These are phyloP conservation scores for Adelosebastes latens DNA, from an alignment of 2,797 vertebrate species.

Conservation along the genomic window DNA sequence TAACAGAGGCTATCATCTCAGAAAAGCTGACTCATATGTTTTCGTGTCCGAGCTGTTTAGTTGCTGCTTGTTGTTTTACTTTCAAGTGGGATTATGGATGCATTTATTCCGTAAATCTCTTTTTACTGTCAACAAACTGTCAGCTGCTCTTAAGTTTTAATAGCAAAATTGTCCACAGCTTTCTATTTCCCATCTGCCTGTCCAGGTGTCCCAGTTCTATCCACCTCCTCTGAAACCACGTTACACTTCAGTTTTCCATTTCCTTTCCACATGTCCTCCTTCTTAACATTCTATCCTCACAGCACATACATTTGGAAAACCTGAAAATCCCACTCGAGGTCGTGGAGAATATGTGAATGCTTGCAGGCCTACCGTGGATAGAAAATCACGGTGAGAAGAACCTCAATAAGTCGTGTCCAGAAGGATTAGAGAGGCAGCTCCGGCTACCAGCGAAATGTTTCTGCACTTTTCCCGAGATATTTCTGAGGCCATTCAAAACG, in stretches of 20 bases:
- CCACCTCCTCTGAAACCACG: slow-evolving; percentile 12
- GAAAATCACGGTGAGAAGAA: slow-evolving; percentile 47
- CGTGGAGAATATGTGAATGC: slow-evolving; percentile 46
- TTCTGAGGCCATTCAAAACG: slow-evolving; percentile 57
- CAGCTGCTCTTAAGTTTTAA: background rate
- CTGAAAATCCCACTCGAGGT: slow-evolving; percentile 48
- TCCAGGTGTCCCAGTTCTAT: slow-evolving; percentile 3
- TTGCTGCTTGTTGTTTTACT: background rate
- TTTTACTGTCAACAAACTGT: background rate
- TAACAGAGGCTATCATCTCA: too few species aligned
- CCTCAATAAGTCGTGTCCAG: slow-evolving; percentile 58
- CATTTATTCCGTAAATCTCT: background rate
- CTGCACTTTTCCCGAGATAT: slow-evolving; percentile 46
- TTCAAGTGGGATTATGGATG: background rate
- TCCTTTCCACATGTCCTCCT: slow-evolving; percentile 32
- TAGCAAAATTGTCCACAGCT: background rate
- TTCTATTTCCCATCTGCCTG: background rate
- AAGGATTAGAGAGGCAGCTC: slow-evolving; percentile 58
- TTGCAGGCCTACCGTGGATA: slow-evolving; percentile 23
- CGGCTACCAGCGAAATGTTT: slow-evolving; percentile 37
- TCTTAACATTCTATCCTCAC: slow-evolving; percentile 41
- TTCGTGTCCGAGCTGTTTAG: too few species aligned
- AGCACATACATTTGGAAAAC: slow-evolving; percentile 51
- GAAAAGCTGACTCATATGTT: too few species aligned
- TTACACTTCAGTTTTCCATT: slow-evolving; percentile 32